A percentile compares a stretch with the other conserved stretches of the same genome.
phyloP scores from a whole-genome alignment of 2,113 vertebrate genomes.

The Plecotus auritus region DNA sequence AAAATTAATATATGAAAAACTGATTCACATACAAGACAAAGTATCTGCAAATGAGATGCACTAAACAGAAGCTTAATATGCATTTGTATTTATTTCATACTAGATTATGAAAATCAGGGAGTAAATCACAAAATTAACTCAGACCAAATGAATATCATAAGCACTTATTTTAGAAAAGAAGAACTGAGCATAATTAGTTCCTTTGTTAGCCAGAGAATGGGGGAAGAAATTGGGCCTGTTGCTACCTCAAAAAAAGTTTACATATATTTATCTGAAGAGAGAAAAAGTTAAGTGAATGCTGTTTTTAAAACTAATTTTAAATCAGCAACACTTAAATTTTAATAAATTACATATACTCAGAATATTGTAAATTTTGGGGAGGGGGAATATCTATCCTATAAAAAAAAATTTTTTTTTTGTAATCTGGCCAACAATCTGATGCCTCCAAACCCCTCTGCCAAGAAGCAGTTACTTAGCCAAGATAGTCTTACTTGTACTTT shows the following conservation, averaged over 20 bases:
- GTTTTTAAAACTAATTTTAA: slow-evolving; percentile 42
- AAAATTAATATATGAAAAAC: slow-evolving; percentile 49
- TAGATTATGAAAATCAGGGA: slow-evolving; percentile 36
- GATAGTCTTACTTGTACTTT: slow-evolving; percentile 77
- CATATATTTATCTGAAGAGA: background rate
- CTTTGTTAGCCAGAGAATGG: background rate
- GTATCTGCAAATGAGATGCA: slow-evolving; percentile 45
- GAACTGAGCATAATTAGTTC: slow-evolving; percentile 8
- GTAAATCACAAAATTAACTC: slow-evolving; percentile 37
- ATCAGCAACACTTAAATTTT: slow-evolving; percentile 40
- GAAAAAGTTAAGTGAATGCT: slow-evolving; percentile 20
- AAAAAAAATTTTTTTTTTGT: slow-evolving; percentile 56
- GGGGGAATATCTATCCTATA: slow-evolving; percentile 50
- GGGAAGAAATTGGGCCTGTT: background rate
- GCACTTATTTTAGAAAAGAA: slow-evolving; percentile 21
- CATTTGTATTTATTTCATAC: slow-evolving; percentile 44
- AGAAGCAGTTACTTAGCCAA: slow-evolving; percentile 73
- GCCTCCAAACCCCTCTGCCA: slow-evolving; percentile 67
- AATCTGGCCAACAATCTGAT: slow-evolving; percentile 75
- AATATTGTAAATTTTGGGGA: slow-evolving; percentile 53
- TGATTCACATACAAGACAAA: slow-evolving; percentile 35
- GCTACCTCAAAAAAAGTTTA: background rate
- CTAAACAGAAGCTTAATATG: slow-evolving; percentile 39
- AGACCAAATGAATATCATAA: background rate
- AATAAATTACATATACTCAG: slow-evolving; percentile 33